phyloP scores from a whole-genome alignment of 1,140 invertebrate genomes.

The Eurosta solidaginis region DNA sequence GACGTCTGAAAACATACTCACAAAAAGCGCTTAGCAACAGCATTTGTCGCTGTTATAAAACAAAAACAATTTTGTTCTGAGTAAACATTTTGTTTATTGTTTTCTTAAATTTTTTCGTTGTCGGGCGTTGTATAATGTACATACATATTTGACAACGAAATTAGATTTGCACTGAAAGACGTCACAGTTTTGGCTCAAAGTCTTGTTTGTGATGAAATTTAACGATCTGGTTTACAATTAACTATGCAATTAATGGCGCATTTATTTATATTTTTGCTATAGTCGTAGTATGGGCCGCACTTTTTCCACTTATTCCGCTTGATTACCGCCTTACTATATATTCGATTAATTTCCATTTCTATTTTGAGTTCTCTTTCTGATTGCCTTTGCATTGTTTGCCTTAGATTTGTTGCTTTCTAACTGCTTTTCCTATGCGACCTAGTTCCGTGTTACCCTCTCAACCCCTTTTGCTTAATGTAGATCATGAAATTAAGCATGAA shows the following conservation, averaged over 20 bases:
- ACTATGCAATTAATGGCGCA: no score
- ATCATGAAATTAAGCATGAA: background rate
- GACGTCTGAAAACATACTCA: background rate
- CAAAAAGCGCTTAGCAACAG: slow-evolving; percentile 16
- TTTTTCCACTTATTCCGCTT: no score
- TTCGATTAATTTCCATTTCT: background rate
- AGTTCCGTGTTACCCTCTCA: background rate
- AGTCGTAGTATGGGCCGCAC: no score
- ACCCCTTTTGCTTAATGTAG: background rate
- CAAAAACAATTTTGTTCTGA: background rate
- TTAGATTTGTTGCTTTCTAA: background rate
- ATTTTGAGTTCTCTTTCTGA: background rate
- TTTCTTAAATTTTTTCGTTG: background rate
- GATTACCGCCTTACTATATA: no score
- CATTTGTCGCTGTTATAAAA: background rate
- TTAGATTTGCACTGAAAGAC: no score
- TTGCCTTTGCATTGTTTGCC: background rate
- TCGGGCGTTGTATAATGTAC: no score
- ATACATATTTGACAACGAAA: no score
- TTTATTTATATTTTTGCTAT: no score
- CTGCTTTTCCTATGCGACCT: background rate
- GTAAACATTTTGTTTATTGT: background rate
- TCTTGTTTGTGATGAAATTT: no score
- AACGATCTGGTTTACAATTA: no score
- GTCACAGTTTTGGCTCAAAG: no score